Percentiles rank a stretch among this genome's conserved stretches.
Evolutionary conservation across 2,113 vertebrate genomes (phyloP).

Genomic region (Talpa occidentalis): DNA sequence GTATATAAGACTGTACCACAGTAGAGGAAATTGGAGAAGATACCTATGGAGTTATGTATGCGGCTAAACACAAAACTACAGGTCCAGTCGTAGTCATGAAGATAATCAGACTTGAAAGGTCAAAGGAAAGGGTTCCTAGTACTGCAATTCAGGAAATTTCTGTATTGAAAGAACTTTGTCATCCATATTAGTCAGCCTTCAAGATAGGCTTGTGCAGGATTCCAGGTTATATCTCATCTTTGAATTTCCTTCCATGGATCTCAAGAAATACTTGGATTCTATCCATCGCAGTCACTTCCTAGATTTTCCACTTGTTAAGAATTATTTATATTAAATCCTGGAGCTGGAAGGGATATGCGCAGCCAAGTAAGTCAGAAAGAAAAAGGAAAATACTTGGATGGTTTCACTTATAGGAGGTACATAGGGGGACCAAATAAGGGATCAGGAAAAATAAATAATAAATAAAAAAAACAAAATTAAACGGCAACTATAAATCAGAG

Average conservation of each 20-base stretch:
- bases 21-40: conserved; percentile 82
- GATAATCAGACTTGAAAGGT: conserved; percentile 98
- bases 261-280: conserved; percentile 98
- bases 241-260: conserved; percentile 99
- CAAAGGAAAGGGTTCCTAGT: conserved; percentile 98
- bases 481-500: too few relatives aligned
- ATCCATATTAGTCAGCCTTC: conserved; percentile 97
- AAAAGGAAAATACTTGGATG: too few relatives aligned
- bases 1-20: too few relatives aligned
- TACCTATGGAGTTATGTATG: conserved; percentile 98
- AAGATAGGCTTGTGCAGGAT: conserved; percentile 99
- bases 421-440: too few relatives aligned
- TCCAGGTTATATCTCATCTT: conserved; percentile 97
- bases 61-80: conserved; percentile 95
- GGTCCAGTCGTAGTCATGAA: conserved; percentile 98
- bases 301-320: conserved; percentile 96
- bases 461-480: too few relatives aligned
- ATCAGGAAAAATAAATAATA: too few relatives aligned
- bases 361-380: too few relatives aligned
- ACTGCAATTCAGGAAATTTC: conserved; percentile 97
- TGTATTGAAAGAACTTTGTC: conserved; percentile 96
- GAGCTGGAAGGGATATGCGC: too few relatives aligned
- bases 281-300: conserved; percentile 95
- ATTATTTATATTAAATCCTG: conserved; percentile 90
- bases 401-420: too few relatives aligned